Evolutionary conservation across 1,140 invertebrate genomes (phyloP), one percentile per base, ranked within the genome.

Genomic region (Hetaerina americana): DNA sequence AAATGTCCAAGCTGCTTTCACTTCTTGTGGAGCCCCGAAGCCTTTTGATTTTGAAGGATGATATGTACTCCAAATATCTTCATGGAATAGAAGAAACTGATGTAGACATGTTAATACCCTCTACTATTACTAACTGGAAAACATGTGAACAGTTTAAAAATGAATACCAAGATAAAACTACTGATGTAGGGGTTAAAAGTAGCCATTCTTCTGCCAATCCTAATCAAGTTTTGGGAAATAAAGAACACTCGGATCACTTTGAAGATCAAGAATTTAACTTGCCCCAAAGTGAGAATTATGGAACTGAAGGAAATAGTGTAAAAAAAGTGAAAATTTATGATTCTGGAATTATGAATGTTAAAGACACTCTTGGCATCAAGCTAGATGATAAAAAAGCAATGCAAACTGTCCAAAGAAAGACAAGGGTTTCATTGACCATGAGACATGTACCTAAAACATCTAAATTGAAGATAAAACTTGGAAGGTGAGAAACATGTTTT

Each of bases 341-440:
- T n/a, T n/a, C n/a, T n/a, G n/a, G n/a, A n/a, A n/a, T n/a, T n/a
- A n/a, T n/a, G n/a, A n/a, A n/a, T n/a, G n/a, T n/a, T n/a, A n/a
- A n/a, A n/a, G n/a, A n/a, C n/a, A n/a, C n/a, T n/a, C n/a, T n/a
- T n/a, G n/a, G n/a, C n/a, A n/a, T n/a, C n/a, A n/a, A n/a, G n/a
- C n/a, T n/a, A n/a, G n/a, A n/a, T n/a, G n/a, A n/a, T n/a, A n/a
- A n/a, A n/a, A n/a, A n/a, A n/a, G 40, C 40, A 57, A 26, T 68
- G 10, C 26, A 77, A 24, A 80, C 85, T 68, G 85, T 84, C 66
- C 79, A 86, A 69, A 85, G 95, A 70, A 80, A 82, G 0, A 92
- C 88, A 18, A 87, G 96, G 78, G 82, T 98, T 74, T 98, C 96
- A 5, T 81, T 98, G 29, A 99, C 96, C 49, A 96, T 98, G 73